Base-by-base conservation (phyloP, 2,888 invertebrate genomes). In the Sepioteuthis lessoniana region DNA sequence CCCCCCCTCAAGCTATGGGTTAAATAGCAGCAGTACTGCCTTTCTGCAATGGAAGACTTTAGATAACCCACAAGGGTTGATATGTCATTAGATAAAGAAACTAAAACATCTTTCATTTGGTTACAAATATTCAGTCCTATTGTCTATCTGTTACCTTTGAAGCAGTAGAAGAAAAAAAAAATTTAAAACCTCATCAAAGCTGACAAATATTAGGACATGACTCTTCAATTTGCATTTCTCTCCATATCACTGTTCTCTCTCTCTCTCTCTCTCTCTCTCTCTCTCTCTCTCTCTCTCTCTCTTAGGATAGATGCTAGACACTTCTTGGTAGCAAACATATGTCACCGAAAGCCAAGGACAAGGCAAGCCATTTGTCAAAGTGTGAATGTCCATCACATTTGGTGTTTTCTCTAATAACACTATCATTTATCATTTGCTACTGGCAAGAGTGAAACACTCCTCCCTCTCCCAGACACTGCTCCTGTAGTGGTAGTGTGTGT, bases 311-410 rank as follows among this genome's bases (percentile, higher is more conserved):
- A n/a, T 76, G 35, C 76, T 76, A 60, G 60, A 60, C 60, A 35
- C 76, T 76, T 76, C 76, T 76, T 76, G 76, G 76, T 76, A 76
- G 76, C 76, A 76, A 76, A 76, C 76, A 76, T 76, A 76, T 76
- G 76, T 76, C 76, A 76, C 76, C n/a, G 5, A 60, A 31, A 60
- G 31, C 60, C 60, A 76, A 76, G 76, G 92, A 47, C 92, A 19
- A n/a, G 92, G 92, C 92, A 92, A 38, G n/a, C 92, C 42, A 47
- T 92, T 92, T 92, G 92, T 92, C 92, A 92, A 92, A 42, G 92
- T 92, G 92, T 92, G 92, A 92, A 92, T 46, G 92, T 42, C 92
- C 92, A 92, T 92, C 92, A 92, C 92, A 92, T 92, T 42, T 37
- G 28, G 46, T 92, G 92, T 92, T 92, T 92, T 92, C 92, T 92